Percentiles rank a stretch among this genome's conserved stretches.
Conservation (phyloP, 2,888 invertebrate species). For the Amitus sp. region DNA sequence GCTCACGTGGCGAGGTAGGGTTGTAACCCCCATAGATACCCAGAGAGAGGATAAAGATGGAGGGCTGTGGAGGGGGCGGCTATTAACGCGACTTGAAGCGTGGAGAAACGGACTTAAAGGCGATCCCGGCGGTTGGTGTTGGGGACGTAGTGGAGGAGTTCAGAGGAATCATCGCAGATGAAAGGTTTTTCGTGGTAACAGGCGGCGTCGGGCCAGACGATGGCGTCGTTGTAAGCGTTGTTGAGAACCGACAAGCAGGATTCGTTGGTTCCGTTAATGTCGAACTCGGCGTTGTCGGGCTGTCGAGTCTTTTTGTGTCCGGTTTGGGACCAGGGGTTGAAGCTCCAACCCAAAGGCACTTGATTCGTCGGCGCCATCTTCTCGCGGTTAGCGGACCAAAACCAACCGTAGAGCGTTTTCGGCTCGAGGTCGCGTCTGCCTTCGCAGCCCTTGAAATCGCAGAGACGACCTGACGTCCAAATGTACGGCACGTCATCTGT, state of each 20-base stretch:
- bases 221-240: conserved; percentile 93
- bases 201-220: conserved; percentile 94
- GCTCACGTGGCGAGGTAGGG: too few relatives aligned
- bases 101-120: conserved; percentile 70
- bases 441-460: conserved; percentile 94
- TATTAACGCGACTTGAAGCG: neutral
- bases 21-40: too few relatives aligned
- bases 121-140: conserved; percentile 86
- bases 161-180: conserved; percentile 90
- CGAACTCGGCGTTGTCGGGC: conserved; percentile 92
- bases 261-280: conserved; percentile 87
- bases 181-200: conserved; percentile 94
- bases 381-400: conserved; percentile 91
- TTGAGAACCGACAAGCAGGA: conserved; percentile 88
- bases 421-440: conserved; percentile 87
- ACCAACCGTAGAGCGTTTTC: conserved; percentile 88
- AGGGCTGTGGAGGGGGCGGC: too few relatives aligned
- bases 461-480: conserved; percentile 92
- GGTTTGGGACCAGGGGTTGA: conserved; percentile 91
- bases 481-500: conserved; percentile 92
- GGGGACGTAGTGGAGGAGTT: conserved; percentile 85
- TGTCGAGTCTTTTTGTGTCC: conserved; percentile 90
- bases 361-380: conserved; percentile 86
- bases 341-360: conserved; percentile 77
- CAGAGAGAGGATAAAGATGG: too few relatives aligned